Base-by-base conservation (phyloP, 2,797 vertebrate species). In the Bryconaethiops microstoma region DNA sequence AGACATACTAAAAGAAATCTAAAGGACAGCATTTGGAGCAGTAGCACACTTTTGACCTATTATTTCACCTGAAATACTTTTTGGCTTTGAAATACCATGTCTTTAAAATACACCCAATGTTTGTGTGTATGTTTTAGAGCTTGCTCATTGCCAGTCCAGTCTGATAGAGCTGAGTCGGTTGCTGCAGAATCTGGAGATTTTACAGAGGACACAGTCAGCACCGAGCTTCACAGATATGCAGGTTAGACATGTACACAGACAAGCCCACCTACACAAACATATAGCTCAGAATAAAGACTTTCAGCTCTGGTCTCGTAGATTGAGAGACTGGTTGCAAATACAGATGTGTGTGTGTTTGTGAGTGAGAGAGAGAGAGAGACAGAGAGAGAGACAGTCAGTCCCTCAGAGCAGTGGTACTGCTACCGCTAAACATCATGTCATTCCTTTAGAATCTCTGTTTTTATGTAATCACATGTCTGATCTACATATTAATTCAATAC, bases 181-280 rank as follows among this genome's bases (percentile, higher is more conserved):
- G 82, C 92, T 99, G 88, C 97, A 99, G 91, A 99, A 96, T 91
- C 91, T 99, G 92, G 98, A 99, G 94, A 99, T 99, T 88, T 93
- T 99, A 55, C 98, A 99, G 87, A 96, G 98, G 92, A 99, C 98
- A 60, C 98, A 99, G 88, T 99, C 98, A 55, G 97, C 96, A 0
- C 98, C 98, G 63, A 99, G 96, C 90, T 99, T 99, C 92, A 97
- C 95, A 84, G 97, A 99, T 82, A 99, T 99, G 95, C 98, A 99
- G 98, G 98, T 99, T 73, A 92, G 25, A 74, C 16, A 55, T 6
- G 62, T 19, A 76, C 42, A 59, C 21, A 59, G n/a, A 64, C 52
- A 23, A 35, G 62, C 8, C 16, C 25, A 35, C 40, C 13, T n/a
- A 25, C 39, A 35, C 6, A 29, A 8, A n/a, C 5, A 7, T 7